Percentiles rank a stretch among this genome's conserved stretches.
Evolutionary conservation across 2,113 vertebrate genomes (phyloP).

Genomic region (Corythornis cristatus): DNA sequence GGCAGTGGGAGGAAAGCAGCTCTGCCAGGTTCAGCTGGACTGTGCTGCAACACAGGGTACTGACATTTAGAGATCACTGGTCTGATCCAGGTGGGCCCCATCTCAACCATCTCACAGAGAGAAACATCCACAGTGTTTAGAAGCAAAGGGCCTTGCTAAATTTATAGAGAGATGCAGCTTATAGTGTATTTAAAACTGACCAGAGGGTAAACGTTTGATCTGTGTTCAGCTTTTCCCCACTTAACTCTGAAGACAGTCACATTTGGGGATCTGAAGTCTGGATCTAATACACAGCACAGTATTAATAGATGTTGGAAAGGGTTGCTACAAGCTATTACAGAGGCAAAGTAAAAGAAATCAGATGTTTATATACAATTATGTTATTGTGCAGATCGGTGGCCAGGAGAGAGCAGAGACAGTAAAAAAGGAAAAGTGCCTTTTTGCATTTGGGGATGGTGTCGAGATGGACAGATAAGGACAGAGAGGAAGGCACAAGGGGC

Average conservation of each 20-base stretch:
- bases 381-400: background rate
- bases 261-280: slow-evolving; percentile 44
- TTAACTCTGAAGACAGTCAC: background rate
- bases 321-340: slow-evolving; percentile 58
- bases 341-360: slow-evolving; percentile 63
- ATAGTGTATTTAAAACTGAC: background rate
- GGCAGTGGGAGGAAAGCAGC: background rate
- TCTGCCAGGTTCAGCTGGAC: background rate
- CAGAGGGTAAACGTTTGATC: slow-evolving; percentile 1
- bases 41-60: fast-evolving
- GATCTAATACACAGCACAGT: slow-evolving; percentile 10
- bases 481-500: background rate
- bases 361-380: slow-evolving; percentile 55
- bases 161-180: background rate
- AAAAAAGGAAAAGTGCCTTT: slow-evolving; percentile 10
- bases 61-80: background rate
- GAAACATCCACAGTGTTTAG: background rate
- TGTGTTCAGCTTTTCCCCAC: background rate
- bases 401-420: background rate
- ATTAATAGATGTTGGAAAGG: slow-evolving; percentile 61
- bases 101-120: background rate
- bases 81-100: background rate
- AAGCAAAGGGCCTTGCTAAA: background rate
- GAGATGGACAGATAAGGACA: background rate
- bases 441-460: background rate